A percentile compares a stretch with the other conserved stretches of the same genome.
Evolutionary conservation across 2,113 vertebrate species (phyloP).

Genomic region (Psephotus haematonotus): DNA sequence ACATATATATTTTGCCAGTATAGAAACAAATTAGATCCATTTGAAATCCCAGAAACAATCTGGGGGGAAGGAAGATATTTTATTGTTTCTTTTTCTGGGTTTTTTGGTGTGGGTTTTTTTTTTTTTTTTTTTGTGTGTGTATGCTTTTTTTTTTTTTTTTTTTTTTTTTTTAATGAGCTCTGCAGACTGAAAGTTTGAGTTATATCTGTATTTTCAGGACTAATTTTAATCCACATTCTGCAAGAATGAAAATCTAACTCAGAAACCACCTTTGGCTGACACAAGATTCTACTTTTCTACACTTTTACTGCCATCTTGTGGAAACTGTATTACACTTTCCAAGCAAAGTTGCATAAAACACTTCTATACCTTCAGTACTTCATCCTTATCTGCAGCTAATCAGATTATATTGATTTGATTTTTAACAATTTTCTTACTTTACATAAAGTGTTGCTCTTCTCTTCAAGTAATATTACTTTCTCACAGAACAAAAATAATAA

Average conservation of each 20-base stretch:
- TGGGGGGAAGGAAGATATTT: not conserved
- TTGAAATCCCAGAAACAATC: not conserved
- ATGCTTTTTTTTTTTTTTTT: not conserved
- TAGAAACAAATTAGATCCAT: not conserved
- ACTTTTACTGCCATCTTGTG: constrained; percentile 62
- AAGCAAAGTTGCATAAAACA: not conserved
- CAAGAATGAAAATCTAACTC: not conserved
- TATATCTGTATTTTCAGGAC: not conserved
- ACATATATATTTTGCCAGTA: not conserved
- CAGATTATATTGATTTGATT: not conserved
- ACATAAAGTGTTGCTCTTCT: not conserved
- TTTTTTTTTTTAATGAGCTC: not conserved
- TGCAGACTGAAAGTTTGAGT: not conserved
- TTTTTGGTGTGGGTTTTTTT: not conserved
- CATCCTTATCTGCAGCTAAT: not conserved
- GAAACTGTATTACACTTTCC: not conserved
- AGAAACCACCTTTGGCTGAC: not conserved
- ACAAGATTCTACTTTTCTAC: not conserved
- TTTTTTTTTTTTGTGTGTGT: too few species aligned
- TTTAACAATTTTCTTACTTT: not conserved
- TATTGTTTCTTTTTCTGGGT: not conserved
- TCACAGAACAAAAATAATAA: not conserved
- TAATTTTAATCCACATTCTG: not conserved
- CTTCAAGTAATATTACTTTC: not conserved
- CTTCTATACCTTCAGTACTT: not conserved